Conservation (phyloP, 2,888 invertebrate species). For the Perizoma flavofasciatum region DNA sequence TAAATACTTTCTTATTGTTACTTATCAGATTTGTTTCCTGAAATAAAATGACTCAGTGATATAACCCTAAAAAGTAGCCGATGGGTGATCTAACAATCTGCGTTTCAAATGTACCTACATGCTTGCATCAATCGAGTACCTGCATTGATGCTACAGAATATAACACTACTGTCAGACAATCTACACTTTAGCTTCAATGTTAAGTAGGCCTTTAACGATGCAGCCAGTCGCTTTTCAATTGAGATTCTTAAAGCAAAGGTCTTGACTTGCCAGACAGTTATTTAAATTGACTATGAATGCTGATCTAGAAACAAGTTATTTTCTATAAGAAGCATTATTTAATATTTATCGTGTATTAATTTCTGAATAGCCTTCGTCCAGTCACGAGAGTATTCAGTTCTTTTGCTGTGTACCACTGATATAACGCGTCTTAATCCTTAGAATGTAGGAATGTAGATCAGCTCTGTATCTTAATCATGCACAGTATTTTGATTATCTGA, state of each 20-base stretch:
- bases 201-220: not conserved
- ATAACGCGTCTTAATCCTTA: constrained; percentile 15
- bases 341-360: constrained; percentile 54
- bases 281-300: constrained; percentile 60
- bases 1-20: too few species aligned
- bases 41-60: too few species aligned
- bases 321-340: constrained; percentile 45
- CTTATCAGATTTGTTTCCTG: too few species aligned
- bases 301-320: constrained; percentile 45
- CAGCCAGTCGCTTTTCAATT: constrained; percentile 42
- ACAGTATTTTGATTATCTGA: constrained; percentile 17
- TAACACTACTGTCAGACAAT: too few species aligned
- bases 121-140: too few species aligned
- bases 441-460: constrained; percentile 28
- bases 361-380: constrained; percentile 56
- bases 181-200: too few species aligned
- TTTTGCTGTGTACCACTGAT: constrained; percentile 32
- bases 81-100: too few species aligned
- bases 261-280: constrained; percentile 37
- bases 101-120: too few species aligned
- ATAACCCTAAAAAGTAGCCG: too few species aligned
- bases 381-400: constrained; percentile 55
- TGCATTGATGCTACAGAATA: too few species aligned
- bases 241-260: constrained; percentile 53
- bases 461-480: constrained; percentile 11